These are phyloP conservation scores for Epinephelus awoara DNA, from an alignment of 2,797 vertebrate genomes.

Conservation along the genomic window DNA sequence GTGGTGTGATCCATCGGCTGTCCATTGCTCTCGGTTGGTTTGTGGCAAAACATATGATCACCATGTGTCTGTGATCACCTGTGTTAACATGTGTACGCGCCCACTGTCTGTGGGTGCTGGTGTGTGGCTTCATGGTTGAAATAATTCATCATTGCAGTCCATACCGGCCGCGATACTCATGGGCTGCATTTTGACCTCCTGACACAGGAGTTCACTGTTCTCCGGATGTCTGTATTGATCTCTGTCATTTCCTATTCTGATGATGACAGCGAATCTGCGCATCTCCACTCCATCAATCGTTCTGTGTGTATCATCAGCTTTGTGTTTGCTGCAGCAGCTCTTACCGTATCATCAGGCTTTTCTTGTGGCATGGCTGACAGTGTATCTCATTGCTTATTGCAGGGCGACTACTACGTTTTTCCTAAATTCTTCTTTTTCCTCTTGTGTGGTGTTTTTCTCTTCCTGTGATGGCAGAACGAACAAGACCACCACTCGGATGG, in stretches of 20 bases:
- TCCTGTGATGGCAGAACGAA: conserved; percentile 84
- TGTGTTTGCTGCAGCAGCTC: conserved; percentile 5
- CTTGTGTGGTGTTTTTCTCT: conserved; percentile 39
- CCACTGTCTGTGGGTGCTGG: conserved; percentile 2
- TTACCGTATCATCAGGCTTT: conserved; percentile 4
- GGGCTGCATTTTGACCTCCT: conserved; percentile 16
- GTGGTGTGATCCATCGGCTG: conserved; percentile 30
- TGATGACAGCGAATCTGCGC: neutral
- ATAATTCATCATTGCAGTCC: conserved; percentile 12
- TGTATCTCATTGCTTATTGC: conserved; percentile 10
- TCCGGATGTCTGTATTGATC: neutral
- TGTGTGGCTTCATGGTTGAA: conserved; percentile 36
- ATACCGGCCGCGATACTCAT: conserved; percentile 14
- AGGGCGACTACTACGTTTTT: neutral
- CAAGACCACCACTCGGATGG: conserved; percentile 89
- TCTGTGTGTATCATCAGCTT: conserved; percentile 25
- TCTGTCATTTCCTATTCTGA: conserved; percentile 14
- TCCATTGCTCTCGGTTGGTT: conserved; percentile 31
- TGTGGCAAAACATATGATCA: conserved; percentile 30
- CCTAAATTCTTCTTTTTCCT: conserved; percentile 52
- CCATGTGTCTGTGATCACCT: conserved; percentile 31
- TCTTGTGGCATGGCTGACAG: conserved; percentile 45
- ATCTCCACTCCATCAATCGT: conserved; percentile 6
- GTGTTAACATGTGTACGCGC: conserved; percentile 32
- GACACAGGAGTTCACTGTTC: neutral